Conservation (phyloP, 2,113 vertebrate species). For the Calidris pygmaea region DNA sequence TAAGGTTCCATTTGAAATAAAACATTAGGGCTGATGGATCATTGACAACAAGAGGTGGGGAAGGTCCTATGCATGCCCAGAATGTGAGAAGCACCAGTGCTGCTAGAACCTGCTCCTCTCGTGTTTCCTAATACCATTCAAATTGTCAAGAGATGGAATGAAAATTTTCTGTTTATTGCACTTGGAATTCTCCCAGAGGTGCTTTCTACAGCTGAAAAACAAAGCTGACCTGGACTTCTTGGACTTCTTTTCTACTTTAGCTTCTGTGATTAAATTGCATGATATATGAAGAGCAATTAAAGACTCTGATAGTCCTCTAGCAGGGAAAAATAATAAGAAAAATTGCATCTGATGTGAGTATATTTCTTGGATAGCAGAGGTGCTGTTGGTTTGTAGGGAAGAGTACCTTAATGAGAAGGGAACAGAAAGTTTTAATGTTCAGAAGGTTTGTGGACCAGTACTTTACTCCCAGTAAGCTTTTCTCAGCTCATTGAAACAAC, state of each 20-base stretch:
- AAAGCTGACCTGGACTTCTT: background rate
- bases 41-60: background rate
- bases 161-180: background rate
- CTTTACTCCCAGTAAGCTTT: background rate
- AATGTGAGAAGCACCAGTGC: background rate
- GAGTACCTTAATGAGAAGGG: background rate
- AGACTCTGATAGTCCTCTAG: background rate
- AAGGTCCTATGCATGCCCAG: rapidly evolving
- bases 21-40: rapidly evolving
- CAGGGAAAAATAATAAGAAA: background rate
- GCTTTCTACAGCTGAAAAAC: background rate
- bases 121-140: background rate
- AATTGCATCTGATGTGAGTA: background rate
- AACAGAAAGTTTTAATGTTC: background rate
- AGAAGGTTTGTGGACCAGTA: background rate
- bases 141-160: background rate
- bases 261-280: background rate
- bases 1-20: background rate
- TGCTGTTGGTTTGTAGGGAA: background rate
- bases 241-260: background rate
- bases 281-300: background rate
- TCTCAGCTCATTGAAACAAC: background rate
- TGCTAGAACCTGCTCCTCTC: background rate
- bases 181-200: background rate
- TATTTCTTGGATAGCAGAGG: background rate